These are phyloP conservation scores for Poecilobothrus nobilitatus DNA, from an alignment of 2,888 invertebrate species.

Conservation along the genomic window DNA sequence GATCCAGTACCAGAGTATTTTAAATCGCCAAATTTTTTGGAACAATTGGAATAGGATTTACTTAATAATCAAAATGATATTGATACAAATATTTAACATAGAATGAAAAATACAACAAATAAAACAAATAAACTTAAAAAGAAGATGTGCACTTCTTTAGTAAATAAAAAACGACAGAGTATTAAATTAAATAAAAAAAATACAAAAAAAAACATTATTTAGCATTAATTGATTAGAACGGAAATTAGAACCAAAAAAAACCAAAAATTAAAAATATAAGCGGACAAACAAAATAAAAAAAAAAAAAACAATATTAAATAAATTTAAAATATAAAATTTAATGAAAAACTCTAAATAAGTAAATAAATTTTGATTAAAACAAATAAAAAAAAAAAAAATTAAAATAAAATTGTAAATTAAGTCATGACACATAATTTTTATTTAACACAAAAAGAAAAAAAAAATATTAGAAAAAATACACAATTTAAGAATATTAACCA, in stretches of 20 bases:
- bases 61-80: constrained; percentile 12
- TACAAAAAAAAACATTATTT: constrained; percentile 23
- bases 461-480: constrained; percentile 25
- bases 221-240: not conserved
- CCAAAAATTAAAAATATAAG: not conserved
- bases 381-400: too few species aligned
- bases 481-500: constrained; percentile 12
- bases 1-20: constrained; percentile 99
- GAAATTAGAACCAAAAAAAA: not conserved
- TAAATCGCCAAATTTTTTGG: constrained; percentile 98
- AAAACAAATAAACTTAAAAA: not conserved
- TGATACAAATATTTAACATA: constrained; percentile 9
- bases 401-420: constrained; percentile 21
- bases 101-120: not conserved
- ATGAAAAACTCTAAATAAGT: not conserved
- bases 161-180: not conserved
- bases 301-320: constrained; percentile 13
- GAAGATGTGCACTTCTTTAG: not conserved
- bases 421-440: constrained; percentile 16
- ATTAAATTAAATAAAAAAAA: not conserved
- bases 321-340: constrained; percentile 12
- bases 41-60: constrained; percentile 75
- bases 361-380: constrained; percentile 13
- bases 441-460: constrained; percentile 16
- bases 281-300: constrained; percentile 9